These are phyloP conservation scores for human DNA, from an alignment of 2,113 vertebrate genomes.

Conservation along the genomic window GRCh38 chr18:59387501-59388000, in stretches of 20 bases:
- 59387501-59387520: conserved; percentile 95
- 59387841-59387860: conserved; percentile 79
- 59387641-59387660: conserved; percentile 92
- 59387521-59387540: conserved; percentile 90
- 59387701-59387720: conserved; percentile 87
- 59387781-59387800: conserved; percentile 94
- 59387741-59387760: conserved; percentile 98
- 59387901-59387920: conserved; percentile 83
- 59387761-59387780: conserved; percentile 95
- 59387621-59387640: conserved; percentile 93
- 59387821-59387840: conserved; percentile 95
- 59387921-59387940: conserved; percentile 80
- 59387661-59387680: conserved; percentile 88
- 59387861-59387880: conserved; percentile 80
- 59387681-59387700: conserved; percentile 84
- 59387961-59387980: conserved; percentile 75
- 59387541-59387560: conserved; percentile 89
- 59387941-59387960: conserved; percentile 72
- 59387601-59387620: conserved; percentile 94
- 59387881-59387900: conserved; percentile 83
- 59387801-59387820: conserved; percentile 81
- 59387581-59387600: conserved; percentile 98
- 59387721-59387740: conserved; percentile 98
- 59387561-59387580: conserved; percentile 93
- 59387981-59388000: conserved; percentile 67